A percentile compares a stretch with the other conserved stretches of the same genome.
phyloP scores from a whole-genome alignment of 2,113 vertebrate species.

The Stictonetta naevosa region DNA sequence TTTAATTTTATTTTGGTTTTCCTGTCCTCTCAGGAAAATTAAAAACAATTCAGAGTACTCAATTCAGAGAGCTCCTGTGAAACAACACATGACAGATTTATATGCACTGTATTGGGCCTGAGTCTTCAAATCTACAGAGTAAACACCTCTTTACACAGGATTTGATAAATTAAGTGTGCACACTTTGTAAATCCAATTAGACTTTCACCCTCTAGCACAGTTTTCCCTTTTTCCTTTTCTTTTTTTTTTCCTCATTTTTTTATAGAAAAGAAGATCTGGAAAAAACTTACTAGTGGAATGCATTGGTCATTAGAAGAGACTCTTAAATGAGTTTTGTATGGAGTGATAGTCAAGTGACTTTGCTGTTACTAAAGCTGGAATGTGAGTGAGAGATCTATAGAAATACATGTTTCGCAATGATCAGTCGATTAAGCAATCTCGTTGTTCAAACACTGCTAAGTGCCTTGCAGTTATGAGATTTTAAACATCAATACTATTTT shows the following conservation, averaged over 20 bases:
- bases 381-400: constrained; percentile 9
- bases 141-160: background rate
- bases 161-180: background rate
- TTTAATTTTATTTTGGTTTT: background rate
- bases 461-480: constrained; percentile 72
- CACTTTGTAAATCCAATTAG: background rate
- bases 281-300: background rate
- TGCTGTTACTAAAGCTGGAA: constrained; percentile 27
- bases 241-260: background rate
- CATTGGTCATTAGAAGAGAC: background rate
- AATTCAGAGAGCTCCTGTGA: background rate
- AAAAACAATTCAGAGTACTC: background rate
- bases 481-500: constrained; percentile 74
- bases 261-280: background rate
- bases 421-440: constrained; percentile 68
- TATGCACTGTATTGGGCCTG: background rate
- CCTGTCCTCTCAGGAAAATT: background rate
- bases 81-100: background rate
- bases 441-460: constrained; percentile 68
- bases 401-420: constrained; percentile 23
- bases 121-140: background rate
- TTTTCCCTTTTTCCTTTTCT: background rate
- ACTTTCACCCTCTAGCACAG: background rate
- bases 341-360: background rate
- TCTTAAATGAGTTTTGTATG: background rate